These are phyloP conservation scores for Torymus aiolomorphi DNA, from an alignment of 2,888 invertebrate species.

Conservation along the genomic window DNA sequence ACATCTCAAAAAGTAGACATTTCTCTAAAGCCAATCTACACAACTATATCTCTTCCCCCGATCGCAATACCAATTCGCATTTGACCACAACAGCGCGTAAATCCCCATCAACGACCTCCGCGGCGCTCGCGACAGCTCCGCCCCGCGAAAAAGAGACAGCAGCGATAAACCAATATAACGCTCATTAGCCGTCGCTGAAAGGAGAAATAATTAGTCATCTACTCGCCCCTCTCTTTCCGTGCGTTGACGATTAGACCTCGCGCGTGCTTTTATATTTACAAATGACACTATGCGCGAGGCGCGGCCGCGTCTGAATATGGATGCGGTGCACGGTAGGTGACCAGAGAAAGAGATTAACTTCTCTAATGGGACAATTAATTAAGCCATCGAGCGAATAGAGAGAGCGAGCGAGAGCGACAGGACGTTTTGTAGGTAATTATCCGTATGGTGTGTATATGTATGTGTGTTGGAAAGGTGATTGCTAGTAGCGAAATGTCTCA, in stretches of 20 bases:
- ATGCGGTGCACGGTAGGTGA: constrained; percentile 4
- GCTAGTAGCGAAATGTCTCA: no score
- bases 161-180: constrained; percentile 29
- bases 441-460: background rate
- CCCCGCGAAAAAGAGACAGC: background rate
- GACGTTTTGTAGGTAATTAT: constrained; percentile 35
- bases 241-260: constrained; percentile 6
- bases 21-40: no score
- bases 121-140: background rate
- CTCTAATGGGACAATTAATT: constrained; percentile 61
- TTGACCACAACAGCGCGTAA: constrained; percentile 3
- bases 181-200: constrained; percentile 41
- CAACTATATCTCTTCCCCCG: background rate
- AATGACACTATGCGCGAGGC: constrained; percentile 24
- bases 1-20: no score
- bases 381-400: constrained; percentile 53
- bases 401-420: background rate
- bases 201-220: constrained; percentile 37
- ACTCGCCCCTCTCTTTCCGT: no score
- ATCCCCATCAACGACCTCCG: background rate
- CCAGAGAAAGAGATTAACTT: constrained; percentile 54
- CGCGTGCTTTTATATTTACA: constrained; percentile 38
- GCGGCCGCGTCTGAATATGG: constrained; percentile 41
- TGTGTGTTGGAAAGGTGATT: no score
- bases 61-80: constrained; percentile 1